Evolutionary conservation across 2,113 vertebrate species (phyloP), one percentile per base, ranked within the genome.

Genomic region (Ginglymostoma cirratum): DNA sequence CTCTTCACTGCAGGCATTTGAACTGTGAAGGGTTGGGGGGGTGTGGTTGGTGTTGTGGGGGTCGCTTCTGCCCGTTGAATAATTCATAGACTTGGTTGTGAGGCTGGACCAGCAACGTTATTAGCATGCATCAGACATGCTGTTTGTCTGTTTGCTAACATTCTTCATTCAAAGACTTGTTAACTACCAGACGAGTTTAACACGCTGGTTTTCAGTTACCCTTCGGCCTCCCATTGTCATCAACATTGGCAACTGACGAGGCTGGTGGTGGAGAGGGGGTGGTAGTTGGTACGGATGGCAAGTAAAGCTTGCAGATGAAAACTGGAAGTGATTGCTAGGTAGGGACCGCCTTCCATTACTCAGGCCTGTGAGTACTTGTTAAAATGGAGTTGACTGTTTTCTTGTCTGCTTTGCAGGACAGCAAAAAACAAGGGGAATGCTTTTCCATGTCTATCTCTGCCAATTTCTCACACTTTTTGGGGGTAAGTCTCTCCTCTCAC

Each of bases 161-260:
- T 98, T 99, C 98, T 98, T 98, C 98, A 98, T 99, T 99, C 98
- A 98, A 97, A 98, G 98, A 98, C 98, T 98, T 98, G 98, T 98
- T 98, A 98, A 98, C 98, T 98, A 98, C 98, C 98, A 98, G 98
- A 98, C 98, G 97, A 98, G 98, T 98, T 97, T 98, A 98, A 98
- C 98, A 98, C 97, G 98, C 98, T 98, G 97, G 97, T 98, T 96
- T 97, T 97, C 97, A 97, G 98, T 98, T 98, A 98, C 97, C 98
- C 98, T 97, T 97, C 97, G 97, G 98, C 98, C 98, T 98, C 97
- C 98, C 97, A 98, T 98, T 98, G 98, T 98, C 97, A 97, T 97
- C 97, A 97, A 97, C 97, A 97, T 97, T 97, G 97, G 97, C 98
- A 97, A 97, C 97, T 97, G 97, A 96, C 48, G 69, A 96, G 97